Percentiles rank a stretch among this genome's conserved stretches.
phyloP scores from a whole-genome alignment of 1,140 invertebrate genomes.

The Listronotus oregonensis region DNA sequence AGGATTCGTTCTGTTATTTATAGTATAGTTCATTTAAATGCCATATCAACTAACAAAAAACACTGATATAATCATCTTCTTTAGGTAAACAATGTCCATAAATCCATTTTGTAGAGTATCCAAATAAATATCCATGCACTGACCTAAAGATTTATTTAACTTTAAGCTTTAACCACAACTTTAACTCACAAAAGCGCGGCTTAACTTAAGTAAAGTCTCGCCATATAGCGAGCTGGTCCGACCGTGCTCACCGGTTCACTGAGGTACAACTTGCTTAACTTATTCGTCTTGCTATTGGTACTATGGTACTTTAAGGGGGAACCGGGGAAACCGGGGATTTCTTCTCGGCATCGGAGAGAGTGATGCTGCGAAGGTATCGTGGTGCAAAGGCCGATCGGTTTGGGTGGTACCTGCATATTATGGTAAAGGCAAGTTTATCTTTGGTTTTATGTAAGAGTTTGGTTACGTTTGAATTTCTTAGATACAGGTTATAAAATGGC shows the following conservation, averaged over 20 bases:
- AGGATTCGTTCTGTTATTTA: no score
- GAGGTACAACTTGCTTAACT: conserved; percentile 24
- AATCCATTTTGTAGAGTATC: no score
- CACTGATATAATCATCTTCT: no score
- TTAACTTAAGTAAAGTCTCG: conserved; percentile 22
- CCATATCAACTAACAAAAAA: no score
- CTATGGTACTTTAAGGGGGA: conserved; percentile 15
- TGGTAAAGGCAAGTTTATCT: conserved; percentile 20
- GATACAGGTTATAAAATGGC: conserved; percentile 13
- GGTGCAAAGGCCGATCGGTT: conserved; percentile 22
- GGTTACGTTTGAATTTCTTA: conserved; percentile 6
- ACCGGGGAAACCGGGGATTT: conserved; percentile 10
- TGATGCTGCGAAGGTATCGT: conserved; percentile 20
- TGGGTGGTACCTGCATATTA: conserved; percentile 26
- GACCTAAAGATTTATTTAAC: neutral
- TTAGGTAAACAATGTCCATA: no score
- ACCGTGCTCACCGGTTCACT: conserved; percentile 24
- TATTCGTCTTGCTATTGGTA: conserved; percentile 24
- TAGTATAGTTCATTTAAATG: no score
- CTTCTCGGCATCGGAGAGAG: conserved; percentile 20
- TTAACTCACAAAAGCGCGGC: conserved; percentile 11
- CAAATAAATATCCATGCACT: no score
- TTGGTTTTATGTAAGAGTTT: conserved; percentile 19
- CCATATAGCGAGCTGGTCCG: conserved; percentile 2
- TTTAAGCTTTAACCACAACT: neutral